Conservation (phyloP, 2,113 vertebrate genomes). For the Zootoca vivipara region DNA sequence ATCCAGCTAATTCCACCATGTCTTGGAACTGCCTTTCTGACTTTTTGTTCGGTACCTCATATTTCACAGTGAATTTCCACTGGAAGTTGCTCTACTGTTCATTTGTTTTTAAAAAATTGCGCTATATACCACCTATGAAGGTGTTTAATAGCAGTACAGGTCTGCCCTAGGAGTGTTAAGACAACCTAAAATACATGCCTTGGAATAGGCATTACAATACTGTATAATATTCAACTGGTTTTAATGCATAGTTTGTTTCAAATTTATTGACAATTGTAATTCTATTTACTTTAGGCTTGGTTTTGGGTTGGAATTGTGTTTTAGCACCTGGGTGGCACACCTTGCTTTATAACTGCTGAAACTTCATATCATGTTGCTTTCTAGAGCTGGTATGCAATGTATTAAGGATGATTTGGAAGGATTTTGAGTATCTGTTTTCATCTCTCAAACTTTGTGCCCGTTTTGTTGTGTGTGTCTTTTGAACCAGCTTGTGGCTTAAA, state of each 20-base stretch:
- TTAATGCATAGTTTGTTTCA: no score
- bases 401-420: neutral
- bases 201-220: neutral
- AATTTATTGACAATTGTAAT: neutral
- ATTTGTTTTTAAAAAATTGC: neutral
- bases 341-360: neutral
- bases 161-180: neutral
- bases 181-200: neutral
- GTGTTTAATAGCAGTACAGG: neutral
- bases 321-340: neutral
- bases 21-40: neutral
- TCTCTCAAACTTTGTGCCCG: neutral
- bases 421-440: neutral
- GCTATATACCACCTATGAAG: neutral
- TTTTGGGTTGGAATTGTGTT: neutral
- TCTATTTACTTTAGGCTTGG: neutral
- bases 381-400: neutral
- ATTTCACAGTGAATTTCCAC: neutral
- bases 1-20: neutral
- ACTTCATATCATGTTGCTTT: neutral
- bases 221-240: no score
- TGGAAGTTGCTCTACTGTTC: neutral
- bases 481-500: neutral
- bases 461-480: neutral
- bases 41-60: neutral